Evolutionary conservation across 2,888 invertebrate genomes (phyloP).

Genomic region (Anodontia alba): DNA sequence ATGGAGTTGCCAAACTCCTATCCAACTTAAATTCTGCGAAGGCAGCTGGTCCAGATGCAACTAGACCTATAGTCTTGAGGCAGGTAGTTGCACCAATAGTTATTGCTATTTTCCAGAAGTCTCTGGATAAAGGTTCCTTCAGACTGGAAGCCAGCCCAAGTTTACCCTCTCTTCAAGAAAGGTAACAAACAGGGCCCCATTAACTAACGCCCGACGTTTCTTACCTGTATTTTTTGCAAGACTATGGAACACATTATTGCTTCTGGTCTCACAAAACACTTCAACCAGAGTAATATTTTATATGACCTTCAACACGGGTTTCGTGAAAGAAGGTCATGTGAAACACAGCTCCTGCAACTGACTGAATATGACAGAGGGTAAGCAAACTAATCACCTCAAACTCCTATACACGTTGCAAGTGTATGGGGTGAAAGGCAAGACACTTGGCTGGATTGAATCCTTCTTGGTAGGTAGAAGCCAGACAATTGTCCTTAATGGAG

Average conservation of each 20-base stretch:
- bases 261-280: no score
- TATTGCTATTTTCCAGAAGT: conserved; percentile 2
- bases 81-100: not conserved
- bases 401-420: not conserved
- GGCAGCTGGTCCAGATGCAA: no score
- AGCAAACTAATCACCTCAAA: not conserved
- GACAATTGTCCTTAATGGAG: no score
- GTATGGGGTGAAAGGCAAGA: not conserved
- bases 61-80: conserved; percentile 8
- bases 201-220: conserved; percentile 22
- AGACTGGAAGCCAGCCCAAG: conserved; percentile 17
- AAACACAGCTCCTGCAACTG: not conserved
- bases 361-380: not conserved
- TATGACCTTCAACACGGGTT: no score
- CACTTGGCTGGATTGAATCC: conserved; percentile 6
- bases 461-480: no score
- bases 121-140: conserved; percentile 1
- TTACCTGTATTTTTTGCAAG: conserved; percentile 24
- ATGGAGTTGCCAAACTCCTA: no score
- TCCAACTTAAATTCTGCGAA: no score
- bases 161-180: no score
- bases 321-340: no score
- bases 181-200: conserved; percentile 14
- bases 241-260: no score
- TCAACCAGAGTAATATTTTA: no score